A percentile compares a stretch with the other conserved stretches of the same genome.
Conservation (phyloP, 2,113 vertebrate genomes). For the Forbesichthys papilliferus region DNA sequence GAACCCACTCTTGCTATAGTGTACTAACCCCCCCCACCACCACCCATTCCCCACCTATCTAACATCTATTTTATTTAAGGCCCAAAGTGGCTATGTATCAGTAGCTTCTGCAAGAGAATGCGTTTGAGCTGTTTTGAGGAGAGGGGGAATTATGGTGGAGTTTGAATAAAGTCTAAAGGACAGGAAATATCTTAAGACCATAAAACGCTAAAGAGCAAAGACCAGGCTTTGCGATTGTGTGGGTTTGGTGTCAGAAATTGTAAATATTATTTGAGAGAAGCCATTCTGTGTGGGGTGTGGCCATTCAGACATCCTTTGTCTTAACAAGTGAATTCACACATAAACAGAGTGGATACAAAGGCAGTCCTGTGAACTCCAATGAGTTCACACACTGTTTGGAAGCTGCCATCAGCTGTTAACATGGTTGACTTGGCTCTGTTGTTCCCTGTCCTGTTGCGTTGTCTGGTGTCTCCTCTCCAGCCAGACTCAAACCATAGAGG, state of each 20-base stretch:
- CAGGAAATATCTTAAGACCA: conserved; percentile 47
- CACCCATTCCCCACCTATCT: too few relatives aligned
- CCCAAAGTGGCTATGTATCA: too few relatives aligned
- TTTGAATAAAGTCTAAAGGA: conserved; percentile 36
- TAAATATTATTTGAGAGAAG: conserved; percentile 60
- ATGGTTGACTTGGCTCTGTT: conserved; percentile 16
- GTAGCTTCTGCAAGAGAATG: too few relatives aligned
- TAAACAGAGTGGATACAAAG: conserved; percentile 47
- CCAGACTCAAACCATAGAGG: too few relatives aligned
- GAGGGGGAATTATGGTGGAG: neutral
- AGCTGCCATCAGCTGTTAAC: conserved; percentile 37
- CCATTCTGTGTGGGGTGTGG: conserved; percentile 5
- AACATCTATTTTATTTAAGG: too few relatives aligned
- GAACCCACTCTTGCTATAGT: too few relatives aligned
- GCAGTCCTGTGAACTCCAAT: conserved; percentile 12
- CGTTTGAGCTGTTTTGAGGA: too few relatives aligned
- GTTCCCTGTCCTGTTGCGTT: conserved; percentile 8
- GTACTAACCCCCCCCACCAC: too few relatives aligned
- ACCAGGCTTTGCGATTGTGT: conserved; percentile 49
- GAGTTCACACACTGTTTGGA: conserved; percentile 22
- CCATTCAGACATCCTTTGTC: conserved; percentile 43
- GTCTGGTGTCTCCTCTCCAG: neutral
- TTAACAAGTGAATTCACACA: conserved; percentile 54
- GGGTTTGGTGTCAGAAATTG: conserved; percentile 54
- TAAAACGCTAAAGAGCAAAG: conserved; percentile 35